Conservation (phyloP, 2,113 vertebrate species). For the Phrynocephalus versicolor region DNA sequence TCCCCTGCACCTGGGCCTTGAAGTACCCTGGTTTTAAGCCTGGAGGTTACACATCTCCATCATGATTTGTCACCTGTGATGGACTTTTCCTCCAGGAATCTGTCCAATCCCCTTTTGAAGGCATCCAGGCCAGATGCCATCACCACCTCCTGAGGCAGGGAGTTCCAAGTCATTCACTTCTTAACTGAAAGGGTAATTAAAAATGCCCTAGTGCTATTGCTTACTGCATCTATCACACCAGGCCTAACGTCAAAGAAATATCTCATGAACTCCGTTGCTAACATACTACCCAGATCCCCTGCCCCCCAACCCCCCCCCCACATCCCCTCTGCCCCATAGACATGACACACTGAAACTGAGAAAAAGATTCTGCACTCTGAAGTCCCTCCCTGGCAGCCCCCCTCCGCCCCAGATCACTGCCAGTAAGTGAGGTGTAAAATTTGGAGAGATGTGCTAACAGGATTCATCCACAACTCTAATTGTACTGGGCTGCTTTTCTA, state of each 20-base stretch:
- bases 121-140: too few relatives aligned
- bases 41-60: too few relatives aligned
- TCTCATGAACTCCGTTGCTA: neutral
- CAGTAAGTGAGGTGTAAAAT: neutral
- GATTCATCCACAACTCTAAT: neutral
- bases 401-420: neutral
- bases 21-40: too few relatives aligned
- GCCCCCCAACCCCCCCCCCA: neutral
- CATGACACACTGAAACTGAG: neutral
- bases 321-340: neutral
- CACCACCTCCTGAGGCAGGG: too few relatives aligned
- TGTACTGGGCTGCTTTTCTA: constrained; percentile 14
- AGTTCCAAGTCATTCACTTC: constrained; percentile 41
- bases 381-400: too few relatives aligned
- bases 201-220: neutral
- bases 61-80: too few relatives aligned
- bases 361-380: neutral
- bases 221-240: neutral
- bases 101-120: too few relatives aligned
- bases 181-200: constrained; percentile 12
- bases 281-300: constrained; percentile 25
- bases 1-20: too few relatives aligned
- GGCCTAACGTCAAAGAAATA: neutral
- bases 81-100: too few relatives aligned
- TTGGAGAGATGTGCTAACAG: neutral